Evolutionary conservation across 2,888 invertebrate species (phyloP).

Genomic region (Heliconius ismenius): DNA sequence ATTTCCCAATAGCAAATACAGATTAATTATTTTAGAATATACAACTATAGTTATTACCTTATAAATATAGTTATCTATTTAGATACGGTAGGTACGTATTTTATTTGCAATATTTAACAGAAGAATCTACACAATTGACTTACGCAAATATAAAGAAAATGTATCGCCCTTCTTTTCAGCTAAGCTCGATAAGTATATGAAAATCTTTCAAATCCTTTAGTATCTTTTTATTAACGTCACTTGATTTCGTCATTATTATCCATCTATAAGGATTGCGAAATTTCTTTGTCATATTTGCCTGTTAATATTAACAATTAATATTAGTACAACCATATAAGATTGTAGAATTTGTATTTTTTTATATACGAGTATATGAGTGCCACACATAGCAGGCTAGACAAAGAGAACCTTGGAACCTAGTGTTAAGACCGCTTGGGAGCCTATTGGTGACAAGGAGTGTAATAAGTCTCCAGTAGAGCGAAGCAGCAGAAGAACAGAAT

Average conservation of each 20-base stretch:
- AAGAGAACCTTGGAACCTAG: too few relatives aligned
- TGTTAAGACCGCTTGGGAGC: too few relatives aligned
- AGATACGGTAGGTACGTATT: too few relatives aligned
- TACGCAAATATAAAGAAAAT: background rate
- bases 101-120: background rate
- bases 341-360: too few relatives aligned
- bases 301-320: background rate
- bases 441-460: too few relatives aligned
- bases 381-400: too few relatives aligned
- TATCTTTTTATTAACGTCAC: background rate
- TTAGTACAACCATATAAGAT: background rate
- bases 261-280: background rate
- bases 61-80: background rate
- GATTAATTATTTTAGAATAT: too few relatives aligned
- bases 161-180: background rate
- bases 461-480: too few relatives aligned
- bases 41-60: too few relatives aligned
- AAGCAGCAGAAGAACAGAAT: background rate
- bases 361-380: too few relatives aligned
- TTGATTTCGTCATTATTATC: conserved; percentile 2
- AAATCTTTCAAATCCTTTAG: background rate
- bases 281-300: background rate
- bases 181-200: background rate
- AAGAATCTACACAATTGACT: background rate
- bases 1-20: too few relatives aligned